Base-by-base conservation (phyloP, 1,140 invertebrate species). In the Temnothorax curvispinosus region DNA sequence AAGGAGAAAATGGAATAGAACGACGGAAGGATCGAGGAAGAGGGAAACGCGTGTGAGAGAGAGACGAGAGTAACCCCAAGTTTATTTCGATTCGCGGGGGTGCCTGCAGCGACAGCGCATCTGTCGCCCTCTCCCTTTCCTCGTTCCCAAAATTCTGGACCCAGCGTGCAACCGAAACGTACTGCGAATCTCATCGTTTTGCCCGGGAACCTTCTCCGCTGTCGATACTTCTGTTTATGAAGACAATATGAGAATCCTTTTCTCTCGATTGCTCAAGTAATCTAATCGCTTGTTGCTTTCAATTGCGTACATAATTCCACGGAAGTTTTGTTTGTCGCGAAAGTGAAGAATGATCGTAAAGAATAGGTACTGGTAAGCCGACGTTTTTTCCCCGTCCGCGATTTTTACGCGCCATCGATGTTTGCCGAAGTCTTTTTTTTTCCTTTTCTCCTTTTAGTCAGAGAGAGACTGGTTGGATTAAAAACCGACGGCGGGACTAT, bases 71-170 rank as follows among this genome's bases (percentile, higher is more conserved):
- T 47, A 35, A 58, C 38, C 62, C 38, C 44, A 50, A 88, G 87
- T 91, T 91, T 78, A 88, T 91, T 87, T 90, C 65, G 87, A 91
- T 87, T 90, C 84, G 89, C 87, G 89, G 77, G 52, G 87, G 72
- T 80, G 89, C 89, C 78, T 80, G 64, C 87, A 88, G 89, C 82
- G 78, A 90, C 60, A 67, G 80, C 87, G 85, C 90, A 88, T 91
- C 90, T 88, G 89, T 91, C 89, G 80, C 60, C 58, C 41, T 82
- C 54, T 21, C 52, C 8, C 35, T 21, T n/a, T 18, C 4, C 44
- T 38, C 35, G 15, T 32, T 69, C 44, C 41, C 85, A 52, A 69
- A 74, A 75, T 60, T 58, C 72, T 62, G 64, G 52, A 67, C 27
- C 32, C 77, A 75, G 69, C 72, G 32, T 71, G 32, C 47, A 32